A percentile compares a stretch with the other conserved stretches of the same genome.
Evolutionary conservation across 1,140 invertebrate species (phyloP).

Genomic region (Heterodera schachtii): DNA sequence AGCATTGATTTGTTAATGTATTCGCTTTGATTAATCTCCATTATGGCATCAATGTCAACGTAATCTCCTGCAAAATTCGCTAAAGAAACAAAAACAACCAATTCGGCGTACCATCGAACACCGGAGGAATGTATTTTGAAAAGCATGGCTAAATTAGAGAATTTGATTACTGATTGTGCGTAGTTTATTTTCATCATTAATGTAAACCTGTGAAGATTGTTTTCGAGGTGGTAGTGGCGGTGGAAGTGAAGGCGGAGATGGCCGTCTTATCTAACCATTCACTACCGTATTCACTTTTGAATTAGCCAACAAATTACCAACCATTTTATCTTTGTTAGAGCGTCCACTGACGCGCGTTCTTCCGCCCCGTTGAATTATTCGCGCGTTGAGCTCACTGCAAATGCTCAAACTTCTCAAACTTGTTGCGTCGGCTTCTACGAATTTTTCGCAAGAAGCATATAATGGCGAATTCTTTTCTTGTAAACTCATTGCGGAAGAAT

Average conservation of each 20-base stretch:
- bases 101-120: neutral
- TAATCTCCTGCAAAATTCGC: conserved; percentile 12
- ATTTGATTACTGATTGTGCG: neutral
- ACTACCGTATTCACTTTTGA: neutral
- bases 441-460: conserved; percentile 15
- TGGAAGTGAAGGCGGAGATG: conserved; percentile 6
- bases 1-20: conserved; percentile 9
- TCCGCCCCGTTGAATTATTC: conserved; percentile 36
- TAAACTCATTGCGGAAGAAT: conserved; percentile 11
- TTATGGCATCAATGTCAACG: conserved; percentile 27
- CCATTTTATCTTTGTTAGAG: conserved; percentile 29
- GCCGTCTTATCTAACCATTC: neutral
- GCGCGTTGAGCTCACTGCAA: conserved; percentile 36
- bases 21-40: neutral
- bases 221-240: conserved; percentile 24
- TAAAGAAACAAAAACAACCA: neutral
- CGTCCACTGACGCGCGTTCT: conserved; percentile 26
- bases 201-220: conserved; percentile 8
- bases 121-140: neutral
- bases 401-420: conserved; percentile 31
- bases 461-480: neutral
- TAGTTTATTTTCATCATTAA: neutral
- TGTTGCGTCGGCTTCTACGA: neutral
- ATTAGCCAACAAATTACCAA: neutral
- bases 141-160: neutral